Evolutionary conservation across 2,888 invertebrate species (phyloP).

Genomic region (Allophyes oxyacanthae): DNA sequence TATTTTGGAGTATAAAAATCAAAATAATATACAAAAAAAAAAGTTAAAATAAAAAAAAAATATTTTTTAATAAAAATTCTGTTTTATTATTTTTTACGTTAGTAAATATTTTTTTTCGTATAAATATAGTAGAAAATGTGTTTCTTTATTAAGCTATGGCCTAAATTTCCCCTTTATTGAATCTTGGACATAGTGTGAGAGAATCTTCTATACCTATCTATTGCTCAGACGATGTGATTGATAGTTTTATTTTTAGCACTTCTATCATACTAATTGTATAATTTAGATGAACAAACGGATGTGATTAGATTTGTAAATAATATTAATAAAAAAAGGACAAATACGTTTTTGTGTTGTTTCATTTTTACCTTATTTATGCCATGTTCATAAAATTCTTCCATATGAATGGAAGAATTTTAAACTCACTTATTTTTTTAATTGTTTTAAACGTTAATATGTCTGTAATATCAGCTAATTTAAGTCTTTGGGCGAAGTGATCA

Average conservation of each 20-base stretch:
- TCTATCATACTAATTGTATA: conserved; percentile 70
- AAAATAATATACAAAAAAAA: conserved; percentile 1
- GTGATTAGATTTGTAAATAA: conserved; percentile 89
- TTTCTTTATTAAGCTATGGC: conserved; percentile 23
- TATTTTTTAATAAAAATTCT: conserved; percentile 1
- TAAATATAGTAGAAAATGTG: background rate
- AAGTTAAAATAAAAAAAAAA: background rate
- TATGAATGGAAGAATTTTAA: too few relatives aligned
- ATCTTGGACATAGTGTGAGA: conserved; percentile 53
- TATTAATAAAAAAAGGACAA: conserved; percentile 77
- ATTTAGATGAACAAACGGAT: conserved; percentile 83
- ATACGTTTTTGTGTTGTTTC: conserved; percentile 51
- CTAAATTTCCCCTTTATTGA: conserved; percentile 20
- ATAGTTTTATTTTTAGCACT: conserved; percentile 69
- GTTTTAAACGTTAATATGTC: too few relatives aligned
- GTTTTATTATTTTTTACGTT: too few relatives aligned
- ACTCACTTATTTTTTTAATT: too few relatives aligned
- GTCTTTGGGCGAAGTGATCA: too few relatives aligned
- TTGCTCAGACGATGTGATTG: conserved; percentile 62
- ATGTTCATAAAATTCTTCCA: too few relatives aligned
- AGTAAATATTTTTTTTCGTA: too few relatives aligned
- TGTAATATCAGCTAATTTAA: too few relatives aligned
- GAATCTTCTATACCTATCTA: too few relatives aligned
- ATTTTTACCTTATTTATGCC: conserved; percentile 10
- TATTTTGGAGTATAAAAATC: conserved; percentile 24